Evolutionary conservation across 2,113 vertebrate species (phyloP).

Genomic region (Cyrtonyx montezumae): DNA sequence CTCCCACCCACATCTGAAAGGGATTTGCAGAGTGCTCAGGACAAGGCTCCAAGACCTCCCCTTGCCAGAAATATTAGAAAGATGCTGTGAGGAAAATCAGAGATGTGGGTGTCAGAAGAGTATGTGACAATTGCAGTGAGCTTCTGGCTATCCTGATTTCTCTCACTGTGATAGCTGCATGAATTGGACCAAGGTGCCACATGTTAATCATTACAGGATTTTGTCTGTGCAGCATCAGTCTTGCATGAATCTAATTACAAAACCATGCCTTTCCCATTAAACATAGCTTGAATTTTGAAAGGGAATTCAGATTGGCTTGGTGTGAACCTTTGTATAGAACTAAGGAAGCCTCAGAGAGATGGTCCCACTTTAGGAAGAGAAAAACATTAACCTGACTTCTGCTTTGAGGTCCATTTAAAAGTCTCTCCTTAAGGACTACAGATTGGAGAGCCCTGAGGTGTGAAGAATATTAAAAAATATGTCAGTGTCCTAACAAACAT

Average conservation of each 20-base stretch:
- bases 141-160: background rate
- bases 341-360: conserved; percentile 3
- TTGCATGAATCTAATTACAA: conserved; percentile 53
- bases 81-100: background rate
- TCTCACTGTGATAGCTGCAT: background rate
- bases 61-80: background rate
- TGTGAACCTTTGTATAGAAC: background rate
- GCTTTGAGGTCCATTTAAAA: background rate
- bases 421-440: background rate
- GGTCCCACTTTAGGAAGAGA: background rate
- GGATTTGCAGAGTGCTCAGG: background rate
- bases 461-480: conserved; percentile 47
- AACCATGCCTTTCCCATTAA: conserved; percentile 69
- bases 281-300: conserved; percentile 42
- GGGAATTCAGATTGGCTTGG: conserved; percentile 43
- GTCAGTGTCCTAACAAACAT: conserved; percentile 28
- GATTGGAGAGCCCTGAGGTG: conserved; percentile 6
- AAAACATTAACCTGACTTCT: conserved; percentile 3
- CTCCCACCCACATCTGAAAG: background rate
- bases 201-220: conserved; percentile 60
- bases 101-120: background rate
- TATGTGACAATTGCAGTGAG: background rate
- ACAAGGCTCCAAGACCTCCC: background rate
- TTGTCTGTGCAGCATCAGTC: conserved; percentile 60
- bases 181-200: conserved; percentile 23